Conservation (phyloP, 2,113 vertebrate species). For the Maccullochella peelii region DNA sequence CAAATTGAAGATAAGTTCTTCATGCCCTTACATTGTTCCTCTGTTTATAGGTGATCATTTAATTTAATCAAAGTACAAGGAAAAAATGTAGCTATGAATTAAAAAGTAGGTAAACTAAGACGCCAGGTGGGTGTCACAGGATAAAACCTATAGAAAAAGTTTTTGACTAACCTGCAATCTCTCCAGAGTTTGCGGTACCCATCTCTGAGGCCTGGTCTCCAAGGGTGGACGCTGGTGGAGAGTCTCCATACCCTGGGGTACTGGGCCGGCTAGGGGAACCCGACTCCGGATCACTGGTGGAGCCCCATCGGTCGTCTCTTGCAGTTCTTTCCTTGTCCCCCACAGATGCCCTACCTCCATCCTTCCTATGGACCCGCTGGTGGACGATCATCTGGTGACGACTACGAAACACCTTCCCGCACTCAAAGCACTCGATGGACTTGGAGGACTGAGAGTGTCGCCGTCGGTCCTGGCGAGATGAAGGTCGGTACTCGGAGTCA, state of each 20-base stretch:
- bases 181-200: slow-evolving; percentile 75
- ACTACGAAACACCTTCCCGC: slow-evolving; percentile 96
- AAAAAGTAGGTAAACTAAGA: not conserved
- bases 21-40: not conserved
- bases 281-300: slow-evolving; percentile 90
- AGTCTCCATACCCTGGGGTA: slow-evolving; percentile 90
- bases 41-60: not conserved
- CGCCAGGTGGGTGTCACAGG: not conserved
- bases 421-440: slow-evolving; percentile 93
- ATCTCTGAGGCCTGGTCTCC: slow-evolving; percentile 88
- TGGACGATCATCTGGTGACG: slow-evolving; percentile 96
- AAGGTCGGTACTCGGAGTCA: slow-evolving; percentile 88
- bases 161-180: slow-evolving; percentile 65
- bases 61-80: not conserved
- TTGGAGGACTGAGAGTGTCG: slow-evolving; percentile 85
- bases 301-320: slow-evolving; percentile 84
- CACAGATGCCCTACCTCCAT: slow-evolving; percentile 79
- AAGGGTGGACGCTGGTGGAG: slow-evolving; percentile 83
- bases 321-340: slow-evolving; percentile 72
- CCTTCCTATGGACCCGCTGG: slow-evolving; percentile 91
- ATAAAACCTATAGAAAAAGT: not conserved
- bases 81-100: not conserved
- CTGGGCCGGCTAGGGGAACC: slow-evolving; percentile 89
- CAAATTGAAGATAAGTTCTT: not conserved
- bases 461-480: slow-evolving; percentile 86